phyloP scores from a whole-genome alignment of 2,113 vertebrate species.

The Forbesichthys agassizii region DNA sequence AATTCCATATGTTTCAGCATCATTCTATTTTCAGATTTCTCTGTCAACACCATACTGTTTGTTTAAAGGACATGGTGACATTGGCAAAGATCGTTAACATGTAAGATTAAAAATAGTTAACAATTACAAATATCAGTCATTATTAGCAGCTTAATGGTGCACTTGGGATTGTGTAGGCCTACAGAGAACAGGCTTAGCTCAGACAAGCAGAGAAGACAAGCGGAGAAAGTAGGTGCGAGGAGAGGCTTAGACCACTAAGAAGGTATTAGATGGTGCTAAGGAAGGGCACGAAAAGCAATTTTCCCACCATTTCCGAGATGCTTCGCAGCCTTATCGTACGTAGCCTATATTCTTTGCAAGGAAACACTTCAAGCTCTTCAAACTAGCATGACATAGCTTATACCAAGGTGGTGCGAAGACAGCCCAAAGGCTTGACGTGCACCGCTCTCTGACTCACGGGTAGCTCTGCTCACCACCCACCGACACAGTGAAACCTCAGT shows the following conservation, averaged over 20 bases:
- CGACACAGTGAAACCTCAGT: constrained; percentile 75
- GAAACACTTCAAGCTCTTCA: constrained; percentile 37
- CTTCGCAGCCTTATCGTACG: constrained; percentile 2
- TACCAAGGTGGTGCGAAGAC: constrained; percentile 48
- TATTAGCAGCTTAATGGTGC: not conserved
- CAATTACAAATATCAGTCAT: constrained; percentile 5
- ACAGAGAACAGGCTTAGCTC: not conserved
- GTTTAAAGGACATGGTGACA: constrained; percentile 37
- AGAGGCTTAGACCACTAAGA: constrained; percentile 23
- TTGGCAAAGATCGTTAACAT: constrained; percentile 21
- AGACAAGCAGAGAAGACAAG: constrained; percentile 1
- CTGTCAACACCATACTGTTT: constrained; percentile 45
- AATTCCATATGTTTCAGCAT: constrained; percentile 38
- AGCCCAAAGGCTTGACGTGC: constrained; percentile 70
- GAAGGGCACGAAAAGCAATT: constrained; percentile 40
- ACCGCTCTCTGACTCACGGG: constrained; percentile 73
- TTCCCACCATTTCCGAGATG: constrained; percentile 24
- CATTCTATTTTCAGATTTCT: constrained; percentile 47
- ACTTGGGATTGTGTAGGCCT: not conserved
- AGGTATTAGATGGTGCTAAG: constrained; percentile 33
- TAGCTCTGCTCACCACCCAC: constrained; percentile 66
- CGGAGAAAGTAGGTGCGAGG: constrained; percentile 26
- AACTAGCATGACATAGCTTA: constrained; percentile 46
- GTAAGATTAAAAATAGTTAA: constrained; percentile 5
- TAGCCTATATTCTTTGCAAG: not conserved